Percentiles rank a stretch among this genome's conserved stretches.
Conservation (phyloP, 2,113 vertebrate species). For the Oncorhynchus clarkii region DNA sequence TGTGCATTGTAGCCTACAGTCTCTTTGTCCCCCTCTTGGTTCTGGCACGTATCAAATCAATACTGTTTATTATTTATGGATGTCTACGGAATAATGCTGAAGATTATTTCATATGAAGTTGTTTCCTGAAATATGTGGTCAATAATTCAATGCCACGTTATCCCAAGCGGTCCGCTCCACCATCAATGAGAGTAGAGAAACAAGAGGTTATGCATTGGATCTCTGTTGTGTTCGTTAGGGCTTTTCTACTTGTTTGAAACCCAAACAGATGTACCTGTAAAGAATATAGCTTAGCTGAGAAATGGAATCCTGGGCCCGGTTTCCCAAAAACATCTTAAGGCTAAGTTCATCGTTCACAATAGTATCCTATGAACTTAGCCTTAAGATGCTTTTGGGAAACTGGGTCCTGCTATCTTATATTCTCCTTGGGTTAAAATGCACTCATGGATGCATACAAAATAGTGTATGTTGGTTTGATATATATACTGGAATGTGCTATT, state of each 20-base stretch:
- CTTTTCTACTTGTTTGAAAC: slow-evolving; percentile 7
- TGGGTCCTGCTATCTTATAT: neutral
- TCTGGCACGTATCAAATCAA: slow-evolving; percentile 36
- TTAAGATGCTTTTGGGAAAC: neutral
- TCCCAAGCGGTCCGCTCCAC: slow-evolving; percentile 30
- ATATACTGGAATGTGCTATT: neutral
- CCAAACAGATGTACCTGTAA: neutral
- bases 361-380: too few species aligned
- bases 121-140: slow-evolving; percentile 48
- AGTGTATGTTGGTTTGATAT: neutral
- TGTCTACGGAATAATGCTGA: slow-evolving; percentile 39
- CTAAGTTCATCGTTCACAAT: too few species aligned
- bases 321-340: too few species aligned
- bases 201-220: neutral
- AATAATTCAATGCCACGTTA: slow-evolving; percentile 53
- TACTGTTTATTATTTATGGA: slow-evolving; percentile 50
- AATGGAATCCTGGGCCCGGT: neutral
- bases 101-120: slow-evolving; percentile 49
- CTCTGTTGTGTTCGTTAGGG: slow-evolving; percentile 19
- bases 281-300: neutral
- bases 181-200: slow-evolving; percentile 19
- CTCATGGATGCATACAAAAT: neutral
- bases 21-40: neutral
- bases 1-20: neutral
- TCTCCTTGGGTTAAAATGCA: neutral